A percentile compares a stretch with the other conserved stretches of the same genome.
phyloP scores from a whole-genome alignment of 2,888 invertebrate species.

The Rosalia funebris region DNA sequence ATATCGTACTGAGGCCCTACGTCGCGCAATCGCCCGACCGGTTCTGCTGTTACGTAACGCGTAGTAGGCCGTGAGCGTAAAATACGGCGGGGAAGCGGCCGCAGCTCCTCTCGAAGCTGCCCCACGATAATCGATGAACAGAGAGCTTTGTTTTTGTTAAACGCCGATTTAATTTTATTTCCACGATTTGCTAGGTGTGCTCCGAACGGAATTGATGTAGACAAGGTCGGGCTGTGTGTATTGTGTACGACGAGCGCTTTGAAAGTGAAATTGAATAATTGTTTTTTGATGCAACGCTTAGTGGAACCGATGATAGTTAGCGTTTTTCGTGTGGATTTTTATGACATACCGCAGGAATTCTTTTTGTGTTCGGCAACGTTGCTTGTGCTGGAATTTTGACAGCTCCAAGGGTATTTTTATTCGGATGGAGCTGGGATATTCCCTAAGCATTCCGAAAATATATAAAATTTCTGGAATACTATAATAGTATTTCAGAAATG shows the following conservation, averaged over 20 bases:
- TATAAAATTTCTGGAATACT: too few species aligned
- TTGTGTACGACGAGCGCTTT: neutral
- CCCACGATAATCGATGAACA: conserved; percentile 22
- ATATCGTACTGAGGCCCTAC: neutral
- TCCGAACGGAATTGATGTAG: conserved; percentile 11
- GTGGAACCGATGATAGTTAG: too few species aligned
- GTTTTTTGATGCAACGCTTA: too few species aligned
- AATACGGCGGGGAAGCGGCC: neutral
- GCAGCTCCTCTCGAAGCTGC: neutral
- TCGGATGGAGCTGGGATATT: too few species aligned
- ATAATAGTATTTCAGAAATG: too few species aligned
- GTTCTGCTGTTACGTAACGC: neutral
- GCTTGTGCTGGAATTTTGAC: too few species aligned
- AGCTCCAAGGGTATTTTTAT: too few species aligned
- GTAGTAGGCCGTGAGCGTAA: conserved; percentile 1
- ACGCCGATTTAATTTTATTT: conserved; percentile 21
- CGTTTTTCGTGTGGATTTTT: too few species aligned
- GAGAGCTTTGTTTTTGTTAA: conserved; percentile 19
- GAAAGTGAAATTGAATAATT: conserved; percentile 15
- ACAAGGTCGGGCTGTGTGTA: conserved; percentile 14
- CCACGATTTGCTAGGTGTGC: conserved; percentile 16
- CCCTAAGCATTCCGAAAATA: too few species aligned
- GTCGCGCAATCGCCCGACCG: neutral
- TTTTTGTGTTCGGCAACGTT: too few species aligned
- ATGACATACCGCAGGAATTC: too few species aligned